Evolutionary conservation across 2,888 invertebrate genomes (phyloP).

Genomic region (Unio pictorum): DNA sequence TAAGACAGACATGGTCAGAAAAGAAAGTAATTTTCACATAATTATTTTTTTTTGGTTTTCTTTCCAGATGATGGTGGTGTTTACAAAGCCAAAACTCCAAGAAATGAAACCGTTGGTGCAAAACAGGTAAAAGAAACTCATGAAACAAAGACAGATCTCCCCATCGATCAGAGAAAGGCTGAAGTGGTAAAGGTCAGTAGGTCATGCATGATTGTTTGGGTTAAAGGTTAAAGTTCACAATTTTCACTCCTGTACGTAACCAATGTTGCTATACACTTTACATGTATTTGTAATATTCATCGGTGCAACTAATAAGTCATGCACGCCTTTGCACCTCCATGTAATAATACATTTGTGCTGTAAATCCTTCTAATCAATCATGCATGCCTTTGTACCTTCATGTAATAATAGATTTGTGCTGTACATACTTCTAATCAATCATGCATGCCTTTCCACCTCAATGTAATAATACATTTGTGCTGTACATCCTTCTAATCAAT

Average conservation of each 20-base stretch:
- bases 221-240: neutral
- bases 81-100: conserved; percentile 43
- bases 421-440: too few species aligned
- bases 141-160: conserved; percentile 50
- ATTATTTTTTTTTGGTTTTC: neutral
- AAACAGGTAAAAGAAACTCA: conserved; percentile 42
- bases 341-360: too few species aligned
- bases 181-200: conserved; percentile 49
- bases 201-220: neutral
- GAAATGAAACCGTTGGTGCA: conserved; percentile 35
- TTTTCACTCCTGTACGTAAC: too few species aligned
- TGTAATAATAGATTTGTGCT: too few species aligned
- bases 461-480: too few species aligned
- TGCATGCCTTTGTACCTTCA: too few species aligned
- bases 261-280: too few species aligned
- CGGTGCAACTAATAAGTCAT: too few species aligned
- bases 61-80: conserved; percentile 52
- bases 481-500: too few species aligned
- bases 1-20: neutral
- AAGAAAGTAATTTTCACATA: neutral
- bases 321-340: too few species aligned
- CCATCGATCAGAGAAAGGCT: conserved; percentile 53
- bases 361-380: neutral
- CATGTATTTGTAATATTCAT: too few species aligned
- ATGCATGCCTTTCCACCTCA: too few species aligned